Evolutionary conservation across 2,888 invertebrate species (phyloP).

Genomic region (Ametastegia equiseti): DNA sequence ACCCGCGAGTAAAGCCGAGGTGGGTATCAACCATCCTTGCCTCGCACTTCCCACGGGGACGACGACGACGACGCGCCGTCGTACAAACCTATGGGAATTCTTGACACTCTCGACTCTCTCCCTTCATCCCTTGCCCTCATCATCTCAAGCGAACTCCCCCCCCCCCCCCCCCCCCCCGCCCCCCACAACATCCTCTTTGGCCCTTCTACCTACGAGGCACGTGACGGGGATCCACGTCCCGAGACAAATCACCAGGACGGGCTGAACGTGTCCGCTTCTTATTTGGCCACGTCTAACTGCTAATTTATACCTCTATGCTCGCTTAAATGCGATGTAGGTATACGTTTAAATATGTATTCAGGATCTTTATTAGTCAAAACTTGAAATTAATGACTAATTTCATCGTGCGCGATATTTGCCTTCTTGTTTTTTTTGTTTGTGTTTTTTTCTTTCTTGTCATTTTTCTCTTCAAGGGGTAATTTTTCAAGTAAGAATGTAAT

Average conservation of each 20-base stretch:
- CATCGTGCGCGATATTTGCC: too few species aligned
- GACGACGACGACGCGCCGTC: background rate
- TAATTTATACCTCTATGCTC: background rate
- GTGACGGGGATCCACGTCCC: conserved; percentile 7
- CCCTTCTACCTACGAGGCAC: conserved; percentile 13
- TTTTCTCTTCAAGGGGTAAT: too few species aligned
- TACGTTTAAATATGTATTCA: background rate
- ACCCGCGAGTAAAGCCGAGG: background rate
- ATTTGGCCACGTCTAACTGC: conserved; percentile 11
- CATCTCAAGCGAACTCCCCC: background rate
- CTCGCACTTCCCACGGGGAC: background rate
- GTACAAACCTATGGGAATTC: conserved; percentile 25
- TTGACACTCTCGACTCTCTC: conserved; percentile 1
- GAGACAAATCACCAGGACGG: conserved; percentile 33
- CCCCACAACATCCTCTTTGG: conserved; percentile 16
- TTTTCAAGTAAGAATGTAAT: too few species aligned
- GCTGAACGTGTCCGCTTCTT: conserved; percentile 17
- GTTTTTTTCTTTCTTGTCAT: too few species aligned
- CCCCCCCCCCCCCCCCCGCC: background rate
- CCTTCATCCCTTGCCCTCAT: background rate
- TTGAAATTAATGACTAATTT: too few species aligned
- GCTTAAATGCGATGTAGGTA: background rate
- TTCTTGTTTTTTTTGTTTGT: too few species aligned
- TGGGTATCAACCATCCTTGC: conserved; percentile 25
- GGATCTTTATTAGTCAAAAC: background rate